Percentiles rank a stretch among this genome's conserved stretches.
These are phyloP conservation scores for Salvator merianae DNA, from an alignment of 2,113 vertebrate species.

Conservation along the genomic window DNA sequence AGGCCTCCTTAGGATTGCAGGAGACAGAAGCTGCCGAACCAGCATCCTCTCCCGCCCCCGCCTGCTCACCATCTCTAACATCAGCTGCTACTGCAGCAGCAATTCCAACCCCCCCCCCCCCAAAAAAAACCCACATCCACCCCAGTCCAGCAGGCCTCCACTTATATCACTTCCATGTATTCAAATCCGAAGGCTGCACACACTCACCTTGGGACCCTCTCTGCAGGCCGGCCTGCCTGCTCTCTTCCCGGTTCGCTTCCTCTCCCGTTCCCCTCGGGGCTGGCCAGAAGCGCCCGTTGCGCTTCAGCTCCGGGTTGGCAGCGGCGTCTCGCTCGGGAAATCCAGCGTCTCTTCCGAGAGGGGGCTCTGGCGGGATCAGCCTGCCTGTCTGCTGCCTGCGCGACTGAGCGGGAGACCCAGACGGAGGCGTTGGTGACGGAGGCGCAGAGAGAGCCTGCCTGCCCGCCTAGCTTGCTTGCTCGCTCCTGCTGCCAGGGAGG, in stretches of 20 bases:
- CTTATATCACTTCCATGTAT: background rate
- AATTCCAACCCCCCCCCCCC: background rate
- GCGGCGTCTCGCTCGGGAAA: conserved; percentile 3
- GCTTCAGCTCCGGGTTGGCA: background rate
- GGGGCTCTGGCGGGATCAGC: background rate
- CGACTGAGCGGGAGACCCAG: background rate
- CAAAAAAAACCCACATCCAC: too few species aligned
- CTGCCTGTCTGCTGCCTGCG: background rate
- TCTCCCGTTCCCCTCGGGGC: background rate
- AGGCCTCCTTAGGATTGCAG: background rate
- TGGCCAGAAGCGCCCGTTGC: background rate
- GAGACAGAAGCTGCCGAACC: background rate
- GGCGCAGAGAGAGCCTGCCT: background rate
- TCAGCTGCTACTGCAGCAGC: background rate
- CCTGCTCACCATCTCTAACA: background rate
- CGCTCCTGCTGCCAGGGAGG: conserved; percentile 34
- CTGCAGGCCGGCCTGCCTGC: background rate
- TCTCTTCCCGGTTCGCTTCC: background rate
- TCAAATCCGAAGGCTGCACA: background rate
- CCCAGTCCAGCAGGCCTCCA: background rate
- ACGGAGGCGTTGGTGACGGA: background rate
- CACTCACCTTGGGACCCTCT: background rate
- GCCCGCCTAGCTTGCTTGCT: background rate
- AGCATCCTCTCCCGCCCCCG: background rate
- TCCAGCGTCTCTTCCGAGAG: conserved; percentile 21